A percentile compares a stretch with the other conserved stretches of the same genome.
phyloP scores from a whole-genome alignment of 2,113 vertebrate genomes.

The Eupsittula cactorum region DNA sequence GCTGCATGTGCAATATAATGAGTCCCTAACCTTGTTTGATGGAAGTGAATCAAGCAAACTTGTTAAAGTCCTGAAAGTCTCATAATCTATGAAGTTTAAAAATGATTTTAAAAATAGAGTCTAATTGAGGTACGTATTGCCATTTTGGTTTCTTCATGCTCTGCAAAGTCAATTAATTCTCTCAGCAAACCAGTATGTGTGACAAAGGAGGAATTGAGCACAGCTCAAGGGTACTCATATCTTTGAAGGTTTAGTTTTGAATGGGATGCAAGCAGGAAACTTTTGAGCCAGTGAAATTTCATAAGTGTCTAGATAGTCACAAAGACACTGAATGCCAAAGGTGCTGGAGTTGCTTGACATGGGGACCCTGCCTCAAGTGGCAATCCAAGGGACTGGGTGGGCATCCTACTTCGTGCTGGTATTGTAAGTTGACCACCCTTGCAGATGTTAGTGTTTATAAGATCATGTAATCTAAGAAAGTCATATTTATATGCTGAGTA shows the following conservation, averaged over 20 bases:
- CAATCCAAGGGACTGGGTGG: not conserved
- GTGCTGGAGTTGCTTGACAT: not conserved
- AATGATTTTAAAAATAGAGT: constrained; percentile 14
- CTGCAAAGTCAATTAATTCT: constrained; percentile 58
- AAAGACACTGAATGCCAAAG: fast-evolving
- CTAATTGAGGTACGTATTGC: constrained; percentile 40
- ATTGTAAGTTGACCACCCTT: not conserved
- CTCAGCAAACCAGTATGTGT: constrained; percentile 14
- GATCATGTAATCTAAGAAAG: not conserved
- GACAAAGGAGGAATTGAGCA: constrained; percentile 11
- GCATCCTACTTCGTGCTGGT: fast-evolving
- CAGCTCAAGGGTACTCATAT: constrained; percentile 12
- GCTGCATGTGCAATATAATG: not conserved
- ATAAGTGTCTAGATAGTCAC: not conserved
- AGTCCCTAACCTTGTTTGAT: constrained; percentile 36
- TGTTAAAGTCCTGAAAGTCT: constrained; percentile 16
- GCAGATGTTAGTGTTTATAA: not conserved
- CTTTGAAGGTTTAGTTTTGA: constrained; percentile 46
- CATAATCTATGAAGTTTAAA: constrained; percentile 22
- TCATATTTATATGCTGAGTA: not conserved
- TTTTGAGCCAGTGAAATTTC: not conserved
- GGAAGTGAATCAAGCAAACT: constrained; percentile 39
- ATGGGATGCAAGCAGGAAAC: not conserved
- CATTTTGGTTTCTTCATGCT: constrained; percentile 50
- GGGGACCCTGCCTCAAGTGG: not conserved